phyloP scores from a whole-genome alignment of 2,113 vertebrate species.

The Regulus satrapa region DNA sequence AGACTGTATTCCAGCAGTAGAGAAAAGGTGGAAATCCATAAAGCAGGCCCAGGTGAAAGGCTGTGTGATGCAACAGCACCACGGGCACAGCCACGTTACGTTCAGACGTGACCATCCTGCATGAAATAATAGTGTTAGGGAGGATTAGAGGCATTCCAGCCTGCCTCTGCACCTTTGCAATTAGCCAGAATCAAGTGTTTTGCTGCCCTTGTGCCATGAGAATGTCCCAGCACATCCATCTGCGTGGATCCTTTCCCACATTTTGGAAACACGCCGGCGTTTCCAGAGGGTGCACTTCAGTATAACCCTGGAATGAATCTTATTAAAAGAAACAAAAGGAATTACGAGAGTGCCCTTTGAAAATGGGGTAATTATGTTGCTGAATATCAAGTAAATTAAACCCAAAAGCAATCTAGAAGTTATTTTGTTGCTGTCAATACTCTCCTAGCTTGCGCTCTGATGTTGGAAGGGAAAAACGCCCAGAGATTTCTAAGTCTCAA shows the following conservation, averaged over 20 bases:
- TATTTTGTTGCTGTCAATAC: background rate
- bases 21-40: background rate
- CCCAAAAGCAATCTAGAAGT: background rate
- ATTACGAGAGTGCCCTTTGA: background rate
- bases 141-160: background rate
- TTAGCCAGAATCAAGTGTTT: background rate
- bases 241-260: background rate
- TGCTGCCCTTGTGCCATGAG: background rate
- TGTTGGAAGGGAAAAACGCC: background rate
- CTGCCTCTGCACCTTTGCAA: background rate
- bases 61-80: background rate
- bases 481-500: background rate
- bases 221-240: background rate
- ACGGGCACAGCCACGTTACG: accelerated
- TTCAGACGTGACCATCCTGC: background rate
- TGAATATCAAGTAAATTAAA: background rate
- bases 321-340: background rate
- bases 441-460: background rate
- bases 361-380: background rate
- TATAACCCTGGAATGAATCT: accelerated
- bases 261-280: background rate
- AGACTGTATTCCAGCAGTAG: background rate
- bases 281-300: background rate
- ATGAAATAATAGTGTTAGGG: background rate
- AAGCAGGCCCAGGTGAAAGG: background rate